These are phyloP conservation scores for Napeogenes sylphis DNA, from an alignment of 2,888 invertebrate genomes.

Conservation along the genomic window DNA sequence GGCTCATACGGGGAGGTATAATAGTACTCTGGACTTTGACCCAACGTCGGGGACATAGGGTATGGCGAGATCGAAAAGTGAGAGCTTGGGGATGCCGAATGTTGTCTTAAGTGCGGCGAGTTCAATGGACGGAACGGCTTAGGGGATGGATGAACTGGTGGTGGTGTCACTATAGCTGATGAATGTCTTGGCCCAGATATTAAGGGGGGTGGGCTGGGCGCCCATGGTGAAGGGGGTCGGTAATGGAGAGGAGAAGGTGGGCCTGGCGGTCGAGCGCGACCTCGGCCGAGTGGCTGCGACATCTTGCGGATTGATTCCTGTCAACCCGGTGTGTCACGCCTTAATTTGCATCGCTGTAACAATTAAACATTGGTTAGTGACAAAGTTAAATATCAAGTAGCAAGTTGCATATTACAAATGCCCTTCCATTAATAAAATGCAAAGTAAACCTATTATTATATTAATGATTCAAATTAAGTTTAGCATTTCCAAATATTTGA, in stretches of 20 bases:
- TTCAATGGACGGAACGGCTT: conserved; percentile 71
- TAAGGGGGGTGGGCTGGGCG: conserved; percentile 85
- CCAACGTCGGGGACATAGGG: conserved; percentile 77
- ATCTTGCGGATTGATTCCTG: conserved; percentile 71
- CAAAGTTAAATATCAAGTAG: conserved; percentile 6
- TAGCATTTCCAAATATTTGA: background rate
- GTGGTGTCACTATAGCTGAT: conserved; percentile 74
- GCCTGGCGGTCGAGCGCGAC: conserved; percentile 65
- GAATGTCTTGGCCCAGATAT: conserved; percentile 80
- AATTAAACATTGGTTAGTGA: conserved; percentile 33
- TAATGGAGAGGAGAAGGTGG: conserved; percentile 80
- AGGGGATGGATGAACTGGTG: conserved; percentile 77
- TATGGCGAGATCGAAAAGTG: conserved; percentile 74
- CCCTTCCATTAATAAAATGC: background rate
- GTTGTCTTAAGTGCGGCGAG: conserved; percentile 69
- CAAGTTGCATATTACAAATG: background rate
- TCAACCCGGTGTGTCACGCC: conserved; percentile 78
- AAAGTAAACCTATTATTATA: too few species aligned
- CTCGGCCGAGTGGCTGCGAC: conserved; percentile 73
- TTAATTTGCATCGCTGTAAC: conserved; percentile 73
- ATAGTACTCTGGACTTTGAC: conserved; percentile 79
- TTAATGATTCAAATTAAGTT: background rate
- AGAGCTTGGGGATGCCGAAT: conserved; percentile 69
- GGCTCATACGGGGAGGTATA: conserved; percentile 78
- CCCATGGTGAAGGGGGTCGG: conserved; percentile 86